A percentile compares a stretch with the other conserved stretches of the same genome.
Evolutionary conservation across 2,113 vertebrate species (phyloP).

Genomic region (Pterocles gutturalis): DNA sequence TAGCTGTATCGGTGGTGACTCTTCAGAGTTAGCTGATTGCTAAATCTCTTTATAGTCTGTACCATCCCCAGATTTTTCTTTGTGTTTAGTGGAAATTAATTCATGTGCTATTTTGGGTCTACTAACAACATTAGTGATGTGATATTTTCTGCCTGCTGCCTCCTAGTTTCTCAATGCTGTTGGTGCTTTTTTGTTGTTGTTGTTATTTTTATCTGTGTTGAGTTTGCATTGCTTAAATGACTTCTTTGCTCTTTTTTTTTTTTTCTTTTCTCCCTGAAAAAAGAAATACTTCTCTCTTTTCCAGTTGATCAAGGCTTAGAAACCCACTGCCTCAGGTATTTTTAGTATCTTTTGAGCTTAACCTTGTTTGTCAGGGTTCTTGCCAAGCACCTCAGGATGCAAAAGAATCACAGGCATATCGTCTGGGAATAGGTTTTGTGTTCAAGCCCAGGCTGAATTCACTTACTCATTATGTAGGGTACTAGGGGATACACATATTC

Average conservation of each 20-base stretch:
- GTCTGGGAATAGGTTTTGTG: not conserved
- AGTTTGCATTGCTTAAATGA: not conserved
- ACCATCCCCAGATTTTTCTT: not conserved
- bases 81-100: not conserved
- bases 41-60: not conserved
- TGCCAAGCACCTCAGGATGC: not conserved
- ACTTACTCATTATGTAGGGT: not conserved
- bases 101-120: not conserved
- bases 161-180: not conserved
- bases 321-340: not conserved
- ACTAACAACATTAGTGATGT: not conserved
- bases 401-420: not conserved
- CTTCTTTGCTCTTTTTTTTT: not conserved
- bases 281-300: not conserved
- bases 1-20: not conserved
- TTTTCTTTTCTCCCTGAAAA: not conserved
- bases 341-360: slow-evolving; percentile 2
- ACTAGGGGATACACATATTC: not conserved
- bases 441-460: not conserved
- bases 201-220: not conserved
- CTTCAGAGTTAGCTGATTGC: not conserved
- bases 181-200: not conserved
- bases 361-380: slow-evolving; percentile 18
- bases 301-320: not conserved
- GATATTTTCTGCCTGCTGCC: not conserved